Percentiles rank a stretch among this genome's conserved stretches.
phyloP scores from a whole-genome alignment of 2,888 invertebrate species.

The Cryptocheilus praepositus region DNA sequence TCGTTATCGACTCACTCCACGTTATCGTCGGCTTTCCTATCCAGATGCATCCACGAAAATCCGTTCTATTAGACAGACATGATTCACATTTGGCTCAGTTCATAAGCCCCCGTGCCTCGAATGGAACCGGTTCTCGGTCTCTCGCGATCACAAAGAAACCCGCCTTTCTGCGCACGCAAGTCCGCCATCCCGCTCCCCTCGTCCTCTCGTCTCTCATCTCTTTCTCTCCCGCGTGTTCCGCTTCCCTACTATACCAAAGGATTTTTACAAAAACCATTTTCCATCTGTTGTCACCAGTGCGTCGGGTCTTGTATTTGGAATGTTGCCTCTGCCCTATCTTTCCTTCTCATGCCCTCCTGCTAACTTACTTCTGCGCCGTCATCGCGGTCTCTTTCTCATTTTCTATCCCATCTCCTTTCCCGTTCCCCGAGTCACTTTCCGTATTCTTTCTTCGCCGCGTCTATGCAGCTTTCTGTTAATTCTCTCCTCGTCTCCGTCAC shows the following conservation, averaged over 20 bases:
- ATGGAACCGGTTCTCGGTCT: slow-evolving; percentile 67
- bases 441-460: slow-evolving; percentile 13
- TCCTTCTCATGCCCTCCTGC: not conserved
- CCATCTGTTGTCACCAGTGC: not conserved
- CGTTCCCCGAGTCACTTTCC: not conserved
- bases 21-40: no score
- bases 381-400: slow-evolving; percentile 4
- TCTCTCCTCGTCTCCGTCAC: not conserved
- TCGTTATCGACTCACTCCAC: no score
- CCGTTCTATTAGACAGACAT: slow-evolving; percentile 18
- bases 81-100: slow-evolving; percentile 68
- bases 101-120: slow-evolving; percentile 60
- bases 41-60: not conserved
- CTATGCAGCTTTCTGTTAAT: no score
- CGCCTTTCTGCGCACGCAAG: slow-evolving; percentile 50
- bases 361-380: not conserved
- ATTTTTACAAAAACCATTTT: slow-evolving; percentile 8
- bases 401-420: not conserved
- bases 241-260: not conserved
- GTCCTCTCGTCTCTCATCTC: not conserved
- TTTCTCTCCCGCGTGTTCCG: not conserved
- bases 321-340: not conserved
- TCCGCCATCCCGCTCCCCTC: slow-evolving; percentile 6
- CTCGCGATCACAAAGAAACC: slow-evolving; percentile 63
- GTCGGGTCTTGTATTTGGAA: not conserved